phyloP scores from a whole-genome alignment of 2,113 vertebrate species.

The Dicentrarchus labrax region DNA sequence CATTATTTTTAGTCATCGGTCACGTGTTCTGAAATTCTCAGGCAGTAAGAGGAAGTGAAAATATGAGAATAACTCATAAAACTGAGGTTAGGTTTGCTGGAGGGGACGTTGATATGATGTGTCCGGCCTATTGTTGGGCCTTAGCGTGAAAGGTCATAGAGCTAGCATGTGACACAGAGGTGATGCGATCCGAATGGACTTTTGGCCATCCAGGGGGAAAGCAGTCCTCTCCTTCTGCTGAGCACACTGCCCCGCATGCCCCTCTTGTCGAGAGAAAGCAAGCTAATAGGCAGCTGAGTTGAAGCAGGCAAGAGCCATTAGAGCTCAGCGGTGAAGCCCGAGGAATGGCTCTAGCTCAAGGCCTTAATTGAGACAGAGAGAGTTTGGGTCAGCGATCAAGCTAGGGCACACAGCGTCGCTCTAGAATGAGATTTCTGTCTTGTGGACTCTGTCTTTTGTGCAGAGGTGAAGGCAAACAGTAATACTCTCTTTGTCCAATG shows the following conservation, averaged over 20 bases:
- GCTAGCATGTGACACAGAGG: constrained; percentile 70
- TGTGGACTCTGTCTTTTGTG: constrained; percentile 43
- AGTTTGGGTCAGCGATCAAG: constrained; percentile 78
- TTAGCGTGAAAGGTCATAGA: constrained; percentile 75
- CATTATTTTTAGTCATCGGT: constrained; percentile 15
- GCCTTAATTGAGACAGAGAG: constrained; percentile 76
- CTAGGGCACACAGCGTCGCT: constrained; percentile 45
- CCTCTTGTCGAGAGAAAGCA: constrained; percentile 63
- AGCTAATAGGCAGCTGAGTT: constrained; percentile 75
- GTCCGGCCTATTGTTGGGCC: constrained; percentile 70
- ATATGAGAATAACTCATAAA: constrained; percentile 23
- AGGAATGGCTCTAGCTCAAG: constrained; percentile 59
- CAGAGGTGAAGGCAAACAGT: constrained; percentile 48
- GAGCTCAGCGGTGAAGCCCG: constrained; percentile 65
- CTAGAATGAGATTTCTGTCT: constrained; percentile 64
- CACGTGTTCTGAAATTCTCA: constrained; percentile 20
- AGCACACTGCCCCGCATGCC: constrained; percentile 56
- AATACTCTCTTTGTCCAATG: constrained; percentile 11
- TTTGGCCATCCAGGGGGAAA: constrained; percentile 68
- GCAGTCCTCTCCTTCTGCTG: constrained; percentile 61
- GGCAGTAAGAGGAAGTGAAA: constrained; percentile 30
- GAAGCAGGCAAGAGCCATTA: constrained; percentile 72
- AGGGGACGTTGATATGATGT: constrained; percentile 58
- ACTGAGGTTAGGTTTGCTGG: constrained; percentile 38
- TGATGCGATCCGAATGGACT: constrained; percentile 74